Conservation (phyloP, 2,888 invertebrate species). For the Gerosis bhagava region DNA sequence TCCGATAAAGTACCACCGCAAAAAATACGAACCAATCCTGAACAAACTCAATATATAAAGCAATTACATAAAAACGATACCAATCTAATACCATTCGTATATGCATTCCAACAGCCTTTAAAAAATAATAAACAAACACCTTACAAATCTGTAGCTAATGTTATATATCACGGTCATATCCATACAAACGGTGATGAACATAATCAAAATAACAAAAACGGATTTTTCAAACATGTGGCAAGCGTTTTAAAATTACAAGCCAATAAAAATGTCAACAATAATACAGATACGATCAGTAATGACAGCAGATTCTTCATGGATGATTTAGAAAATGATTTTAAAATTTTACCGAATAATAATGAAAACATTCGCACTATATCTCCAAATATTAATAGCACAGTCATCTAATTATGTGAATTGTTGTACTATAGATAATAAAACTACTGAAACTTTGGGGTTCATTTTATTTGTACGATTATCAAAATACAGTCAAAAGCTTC, state of each 20-base stretch:
- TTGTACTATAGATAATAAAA: too few relatives aligned
- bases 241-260: neutral
- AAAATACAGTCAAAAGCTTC: too few relatives aligned
- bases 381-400: neutral
- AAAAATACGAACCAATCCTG: too few relatives aligned
- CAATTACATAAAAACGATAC: constrained; percentile 23
- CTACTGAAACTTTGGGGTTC: too few relatives aligned
- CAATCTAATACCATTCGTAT: constrained; percentile 32
- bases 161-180: constrained; percentile 18
- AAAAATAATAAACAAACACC: neutral
- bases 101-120: constrained; percentile 33
- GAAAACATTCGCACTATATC: too few relatives aligned
- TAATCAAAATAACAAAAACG: neutral
- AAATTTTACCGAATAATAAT: constrained; percentile 3
- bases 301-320: constrained; percentile 16
- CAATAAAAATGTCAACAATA: too few relatives aligned
- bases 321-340: constrained; percentile 17
- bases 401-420: too few relatives aligned
- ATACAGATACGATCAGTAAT: neutral
- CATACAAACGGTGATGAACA: neutral
- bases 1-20: too few relatives aligned
- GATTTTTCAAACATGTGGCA: neutral
- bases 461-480: too few relatives aligned
- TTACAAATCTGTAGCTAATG: constrained; percentile 11
- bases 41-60: neutral